Evolutionary conservation across 2,113 vertebrate species (phyloP).

Genomic region (Semicossyphus pulcher): DNA sequence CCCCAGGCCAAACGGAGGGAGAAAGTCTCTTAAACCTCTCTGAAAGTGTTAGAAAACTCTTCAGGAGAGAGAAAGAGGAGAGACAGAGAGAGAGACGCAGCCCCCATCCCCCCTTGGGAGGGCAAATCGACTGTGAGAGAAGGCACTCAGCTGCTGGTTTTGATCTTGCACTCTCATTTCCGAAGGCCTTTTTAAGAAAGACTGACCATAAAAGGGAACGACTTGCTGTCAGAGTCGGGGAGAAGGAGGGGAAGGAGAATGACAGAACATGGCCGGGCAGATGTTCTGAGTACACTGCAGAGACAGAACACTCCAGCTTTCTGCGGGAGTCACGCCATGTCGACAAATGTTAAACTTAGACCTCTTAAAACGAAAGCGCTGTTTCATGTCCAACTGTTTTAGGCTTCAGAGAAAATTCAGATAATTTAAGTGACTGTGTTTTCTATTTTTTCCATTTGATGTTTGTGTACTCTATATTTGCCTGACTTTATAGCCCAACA

Average conservation of each 20-base stretch:
- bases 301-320: slow-evolving; percentile 28
- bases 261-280: slow-evolving; percentile 32
- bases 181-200: slow-evolving; percentile 45
- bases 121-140: slow-evolving; percentile 66
- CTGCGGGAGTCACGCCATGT: slow-evolving; percentile 25
- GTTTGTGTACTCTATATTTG: no score
- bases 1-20: slow-evolving; percentile 36
- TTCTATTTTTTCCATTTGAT: not conserved
- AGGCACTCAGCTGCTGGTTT: slow-evolving; percentile 66
- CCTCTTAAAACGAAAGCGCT: not conserved
- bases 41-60: slow-evolving; percentile 50
- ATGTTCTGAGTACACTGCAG: slow-evolving; percentile 28
- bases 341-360: slow-evolving; percentile 24
- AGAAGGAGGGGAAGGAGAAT: not conserved
- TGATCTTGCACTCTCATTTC: slow-evolving; percentile 64
- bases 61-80: slow-evolving; percentile 2
- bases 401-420: not conserved
- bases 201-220: slow-evolving; percentile 53
- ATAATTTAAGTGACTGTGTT: slow-evolving; percentile 2
- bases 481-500: no score
- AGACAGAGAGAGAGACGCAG: slow-evolving; percentile 6
- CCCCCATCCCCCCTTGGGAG: slow-evolving; percentile 30
- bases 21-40: slow-evolving; percentile 54
- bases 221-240: slow-evolving; percentile 42
- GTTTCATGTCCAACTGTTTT: not conserved